phyloP scores from a whole-genome alignment of 2,888 invertebrate genomes.

The Apodemia duryi region DNA sequence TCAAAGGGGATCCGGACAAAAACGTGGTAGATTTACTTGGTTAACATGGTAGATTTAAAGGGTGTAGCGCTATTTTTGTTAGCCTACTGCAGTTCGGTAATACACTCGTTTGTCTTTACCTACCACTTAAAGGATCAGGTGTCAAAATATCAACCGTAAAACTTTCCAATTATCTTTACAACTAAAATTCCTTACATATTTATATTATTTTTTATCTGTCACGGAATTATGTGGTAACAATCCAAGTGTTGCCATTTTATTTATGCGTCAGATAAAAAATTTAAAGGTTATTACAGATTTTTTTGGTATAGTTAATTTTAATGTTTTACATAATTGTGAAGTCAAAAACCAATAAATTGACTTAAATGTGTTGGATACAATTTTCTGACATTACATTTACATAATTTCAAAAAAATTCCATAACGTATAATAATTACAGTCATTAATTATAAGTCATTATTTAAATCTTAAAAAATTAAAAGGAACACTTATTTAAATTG shows the following conservation, averaged over 20 bases:
- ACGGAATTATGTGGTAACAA: not conserved
- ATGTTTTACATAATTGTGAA: slow-evolving; percentile 4
- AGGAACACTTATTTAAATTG: not conserved
- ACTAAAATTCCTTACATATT: no score
- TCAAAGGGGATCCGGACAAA: no score
- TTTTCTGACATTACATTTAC: not conserved
- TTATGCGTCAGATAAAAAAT: slow-evolving; percentile 6
- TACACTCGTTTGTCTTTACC: no score
- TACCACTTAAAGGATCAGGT: no score
- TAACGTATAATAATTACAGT: not conserved
- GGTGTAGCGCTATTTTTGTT: no score
- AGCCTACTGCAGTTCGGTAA: no score
- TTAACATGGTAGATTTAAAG: no score
- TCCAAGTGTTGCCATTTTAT: not conserved
- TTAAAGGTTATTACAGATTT: not conserved
- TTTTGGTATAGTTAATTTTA: not conserved
- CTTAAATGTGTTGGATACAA: not conserved
- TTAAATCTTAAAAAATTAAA: not conserved
- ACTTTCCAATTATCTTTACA: no score
- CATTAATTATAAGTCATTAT: not conserved
- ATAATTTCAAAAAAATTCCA: not conserved
- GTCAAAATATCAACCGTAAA: no score
- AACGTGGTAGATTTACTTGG: no score
- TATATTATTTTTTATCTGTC: not conserved
- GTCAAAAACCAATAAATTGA: slow-evolving; percentile 1